These are phyloP conservation scores for Babylonia areolata DNA, from an alignment of 1,140 invertebrate species.

Conservation along the genomic window DNA sequence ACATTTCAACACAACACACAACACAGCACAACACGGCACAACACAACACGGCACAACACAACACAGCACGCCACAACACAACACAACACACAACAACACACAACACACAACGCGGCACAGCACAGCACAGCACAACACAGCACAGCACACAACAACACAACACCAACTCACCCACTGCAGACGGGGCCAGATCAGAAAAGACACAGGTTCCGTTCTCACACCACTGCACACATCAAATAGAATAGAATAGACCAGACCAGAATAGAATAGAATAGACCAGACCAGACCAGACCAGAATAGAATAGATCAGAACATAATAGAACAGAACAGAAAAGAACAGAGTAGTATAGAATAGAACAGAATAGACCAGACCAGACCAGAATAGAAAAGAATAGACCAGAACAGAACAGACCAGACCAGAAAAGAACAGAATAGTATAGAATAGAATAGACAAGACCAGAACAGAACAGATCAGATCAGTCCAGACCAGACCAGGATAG, in stretches of 20 bases:
- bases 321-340: too few species aligned
- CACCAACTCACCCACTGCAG: conserved; percentile 31
- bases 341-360: too few species aligned
- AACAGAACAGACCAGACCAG: too few species aligned
- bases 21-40: background rate
- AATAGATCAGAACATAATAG: too few species aligned
- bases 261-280: background rate
- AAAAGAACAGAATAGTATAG: too few species aligned
- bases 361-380: too few species aligned
- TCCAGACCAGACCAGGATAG: too few species aligned
- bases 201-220: conserved; percentile 48
- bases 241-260: background rate
- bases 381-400: too few species aligned
- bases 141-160: background rate
- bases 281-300: too few species aligned
- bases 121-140: background rate
- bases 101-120: background rate
- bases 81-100: background rate
- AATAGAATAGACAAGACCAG: too few species aligned
- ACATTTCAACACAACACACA: background rate
- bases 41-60: background rate
- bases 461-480: too few species aligned
- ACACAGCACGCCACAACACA: background rate
- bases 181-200: conserved; percentile 21
- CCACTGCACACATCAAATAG: conserved; percentile 37